Percentiles rank a stretch among this genome's conserved stretches.
Conservation (phyloP, 1,140 invertebrate genomes). For the Papilio polytes region DNA sequence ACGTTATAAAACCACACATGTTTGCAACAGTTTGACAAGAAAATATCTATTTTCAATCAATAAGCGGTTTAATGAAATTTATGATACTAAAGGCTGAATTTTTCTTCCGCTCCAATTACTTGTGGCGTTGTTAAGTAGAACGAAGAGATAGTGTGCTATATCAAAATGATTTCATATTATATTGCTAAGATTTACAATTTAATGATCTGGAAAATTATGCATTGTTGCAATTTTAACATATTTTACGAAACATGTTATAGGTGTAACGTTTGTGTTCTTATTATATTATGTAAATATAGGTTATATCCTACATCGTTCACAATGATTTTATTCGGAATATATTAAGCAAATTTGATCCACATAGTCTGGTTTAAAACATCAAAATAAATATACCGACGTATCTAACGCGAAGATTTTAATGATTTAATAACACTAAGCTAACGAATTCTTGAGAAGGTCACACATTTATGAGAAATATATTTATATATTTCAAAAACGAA, state of each 20-base stretch:
- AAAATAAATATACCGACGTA: neutral
- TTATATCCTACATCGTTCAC: no score
- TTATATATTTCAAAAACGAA: neutral
- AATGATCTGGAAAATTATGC: conserved; percentile 9
- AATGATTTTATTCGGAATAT: no score
- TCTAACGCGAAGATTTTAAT: neutral
- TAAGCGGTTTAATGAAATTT: conserved; percentile 33
- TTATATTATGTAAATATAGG: no score
- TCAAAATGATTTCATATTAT: conserved; percentile 39
- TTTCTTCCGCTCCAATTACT: conserved; percentile 53
- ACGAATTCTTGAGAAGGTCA: conserved; percentile 2
- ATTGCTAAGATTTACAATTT: neutral
- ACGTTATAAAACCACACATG: neutral
- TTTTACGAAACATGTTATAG: no score
- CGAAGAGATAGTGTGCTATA: conserved; percentile 51
- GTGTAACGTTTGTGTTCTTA: no score
- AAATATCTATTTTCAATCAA: conserved; percentile 9
- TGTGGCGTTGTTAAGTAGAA: conserved; percentile 49
- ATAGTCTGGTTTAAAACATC: neutral
- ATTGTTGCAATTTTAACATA: neutral
- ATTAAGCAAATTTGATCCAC: neutral
- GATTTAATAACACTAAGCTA: neutral
- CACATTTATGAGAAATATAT: neutral
- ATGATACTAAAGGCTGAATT: conserved; percentile 52
- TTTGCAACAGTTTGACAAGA: neutral